Evolutionary conservation across 2,113 vertebrate genomes (phyloP).

Genomic region (Cinclus mexicanus): DNA sequence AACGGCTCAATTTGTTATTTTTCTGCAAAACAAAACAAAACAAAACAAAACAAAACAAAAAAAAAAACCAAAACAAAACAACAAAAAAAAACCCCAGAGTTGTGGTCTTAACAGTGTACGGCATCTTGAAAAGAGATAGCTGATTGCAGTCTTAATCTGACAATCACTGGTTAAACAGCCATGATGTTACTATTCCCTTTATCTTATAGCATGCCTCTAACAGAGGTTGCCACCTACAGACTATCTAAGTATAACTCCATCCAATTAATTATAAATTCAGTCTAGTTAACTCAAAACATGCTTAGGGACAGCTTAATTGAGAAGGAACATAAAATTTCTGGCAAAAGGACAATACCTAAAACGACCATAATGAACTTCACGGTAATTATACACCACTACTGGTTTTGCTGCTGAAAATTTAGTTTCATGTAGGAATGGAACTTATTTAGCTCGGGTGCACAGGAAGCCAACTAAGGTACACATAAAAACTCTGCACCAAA

Average conservation of each 20-base stretch:
- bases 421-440: neutral
- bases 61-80: too few species aligned
- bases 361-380: neutral
- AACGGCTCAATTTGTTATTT: neutral
- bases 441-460: neutral
- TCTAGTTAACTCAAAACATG: conserved; percentile 6
- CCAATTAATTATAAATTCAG: conserved; percentile 38
- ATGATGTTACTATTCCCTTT: neutral
- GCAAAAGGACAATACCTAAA: neutral
- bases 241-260: conserved; percentile 42
- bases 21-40: neutral
- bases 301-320: neutral
- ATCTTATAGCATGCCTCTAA: neutral
- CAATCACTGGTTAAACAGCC: neutral
- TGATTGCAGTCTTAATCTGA: neutral
- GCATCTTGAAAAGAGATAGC: neutral
- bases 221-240: conserved; percentile 43
- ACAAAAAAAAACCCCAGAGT: neutral
- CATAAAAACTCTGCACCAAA: neutral
- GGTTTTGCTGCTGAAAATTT: neutral
- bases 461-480: neutral
- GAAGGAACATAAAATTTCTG: neutral
- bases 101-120: rapidly evolving
- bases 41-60: too few species aligned
- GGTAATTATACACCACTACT: neutral